Evolutionary conservation across 2,888 invertebrate genomes (phyloP), one percentile per base, ranked within the genome.

Genomic region (Eutolmus rufibarbis): DNA sequence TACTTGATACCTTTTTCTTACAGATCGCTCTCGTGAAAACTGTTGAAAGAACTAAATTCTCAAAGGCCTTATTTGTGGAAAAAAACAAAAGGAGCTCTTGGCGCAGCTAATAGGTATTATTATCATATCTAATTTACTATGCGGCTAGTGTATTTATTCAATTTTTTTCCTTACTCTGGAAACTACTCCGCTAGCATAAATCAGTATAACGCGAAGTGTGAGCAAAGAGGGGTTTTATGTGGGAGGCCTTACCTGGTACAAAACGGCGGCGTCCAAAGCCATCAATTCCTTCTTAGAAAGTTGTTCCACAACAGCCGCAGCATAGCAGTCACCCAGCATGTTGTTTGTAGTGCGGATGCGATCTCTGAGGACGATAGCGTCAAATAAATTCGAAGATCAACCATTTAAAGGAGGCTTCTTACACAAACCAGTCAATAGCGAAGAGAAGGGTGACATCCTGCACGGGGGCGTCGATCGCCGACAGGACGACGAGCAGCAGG

Each of bases 371-470:
- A 12, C 5, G 8, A 43, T 0, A 19, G 40, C 19, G 12, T 14
- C 16, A 23, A 5, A 23, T 28, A 74, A 56, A 19, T 77, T 16
- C 16, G 16, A 28, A 12, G 34, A 77, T 14, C 19, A 87, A 19
- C 34, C 77, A 84, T 0, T n/a, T 8, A 2, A 16, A 57, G 37
- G 5, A 37, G 43, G 1, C 1, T 43, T 95, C 96, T 95, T 92
- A 97, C 97, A 97, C 96, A 90, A 97, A 95, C 97, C 97, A 97
- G 91, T 97, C 97, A 79, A 97, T 95, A 86, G 97, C 97, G 91
- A 97, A 97, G 9, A 97, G 93, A 9, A 97, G 92, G 0, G 96
- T 96, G 0, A 97, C 96, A 91, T 97, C 97, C 90, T 96, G 95
- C 1, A 95, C 94, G 0, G 97, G 97, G 19, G 96, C 96, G 91